These are phyloP conservation scores for Malacoraja senta DNA, from an alignment of 2,797 vertebrate genomes.

Conservation along the genomic window DNA sequence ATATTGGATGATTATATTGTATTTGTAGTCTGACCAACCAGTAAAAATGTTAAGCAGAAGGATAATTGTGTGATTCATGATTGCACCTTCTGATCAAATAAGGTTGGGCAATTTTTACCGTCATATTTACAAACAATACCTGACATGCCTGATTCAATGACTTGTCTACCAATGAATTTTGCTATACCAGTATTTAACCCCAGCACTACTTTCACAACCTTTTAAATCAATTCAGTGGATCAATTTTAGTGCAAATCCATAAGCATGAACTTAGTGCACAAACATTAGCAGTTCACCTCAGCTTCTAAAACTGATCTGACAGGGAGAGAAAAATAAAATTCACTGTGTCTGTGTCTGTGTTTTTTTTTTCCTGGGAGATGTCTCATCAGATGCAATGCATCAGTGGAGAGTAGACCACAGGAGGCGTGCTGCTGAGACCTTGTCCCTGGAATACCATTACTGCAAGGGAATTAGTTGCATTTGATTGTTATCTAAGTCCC, in stretches of 20 bases:
- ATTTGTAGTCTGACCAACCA: neutral
- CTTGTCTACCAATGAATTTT: neutral
- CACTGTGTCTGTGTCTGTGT: neutral
- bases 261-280: neutral
- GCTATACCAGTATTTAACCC: neutral
- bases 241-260: neutral
- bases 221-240: neutral
- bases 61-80: neutral
- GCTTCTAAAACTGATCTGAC: neutral
- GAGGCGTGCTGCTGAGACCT: too few species aligned
- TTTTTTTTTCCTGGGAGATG: too few species aligned
- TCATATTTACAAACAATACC: neutral
- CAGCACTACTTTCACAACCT: neutral
- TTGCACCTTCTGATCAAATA: neutral
- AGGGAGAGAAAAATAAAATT: neutral
- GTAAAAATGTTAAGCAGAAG: neutral
- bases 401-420: too few species aligned
- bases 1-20: neutral
- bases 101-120: neutral
- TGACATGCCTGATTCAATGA: neutral
- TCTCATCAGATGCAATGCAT: too few species aligned
- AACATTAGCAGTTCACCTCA: neutral
- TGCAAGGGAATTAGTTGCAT: too few species aligned
- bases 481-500: too few species aligned
- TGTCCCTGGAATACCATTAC: too few species aligned